phyloP scores from a whole-genome alignment of 1,140 invertebrate species.

The Wiebesia pumilae region DNA sequence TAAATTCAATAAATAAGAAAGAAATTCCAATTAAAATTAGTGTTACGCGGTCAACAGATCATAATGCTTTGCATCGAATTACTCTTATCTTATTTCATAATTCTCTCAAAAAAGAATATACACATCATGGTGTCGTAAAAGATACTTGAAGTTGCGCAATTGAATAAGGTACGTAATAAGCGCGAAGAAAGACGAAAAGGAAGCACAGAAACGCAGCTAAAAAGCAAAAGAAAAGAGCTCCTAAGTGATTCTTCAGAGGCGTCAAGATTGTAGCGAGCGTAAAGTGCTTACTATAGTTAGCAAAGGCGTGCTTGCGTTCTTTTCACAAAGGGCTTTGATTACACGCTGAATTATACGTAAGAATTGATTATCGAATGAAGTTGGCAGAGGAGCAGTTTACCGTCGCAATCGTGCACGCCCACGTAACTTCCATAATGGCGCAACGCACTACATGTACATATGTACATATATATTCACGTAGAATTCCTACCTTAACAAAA shows the following conservation, averaged over 20 bases:
- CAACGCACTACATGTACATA: constrained; percentile 54
- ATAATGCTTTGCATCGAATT: no score
- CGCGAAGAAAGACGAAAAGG: neutral
- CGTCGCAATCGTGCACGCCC: constrained; percentile 66
- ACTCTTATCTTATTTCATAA: no score
- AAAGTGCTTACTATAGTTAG: neutral
- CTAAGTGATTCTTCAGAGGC: neutral
- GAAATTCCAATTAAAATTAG: no score
- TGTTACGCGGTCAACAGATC: no score
- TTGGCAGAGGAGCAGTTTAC: constrained; percentile 71
- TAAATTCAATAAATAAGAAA: no score
- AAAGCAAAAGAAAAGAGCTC: neutral
- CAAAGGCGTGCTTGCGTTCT: neutral
- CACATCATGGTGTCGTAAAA: neutral
- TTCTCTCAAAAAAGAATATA: neutral
- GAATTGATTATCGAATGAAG: constrained; percentile 74
- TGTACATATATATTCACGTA: neutral
- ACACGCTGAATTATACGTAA: constrained; percentile 52
- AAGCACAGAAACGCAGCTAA: neutral
- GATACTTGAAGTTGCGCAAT: neutral
- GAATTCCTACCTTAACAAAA: neutral
- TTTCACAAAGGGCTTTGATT: constrained; percentile 42
- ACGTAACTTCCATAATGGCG: constrained; percentile 73
- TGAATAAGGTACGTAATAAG: neutral
- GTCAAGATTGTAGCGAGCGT: neutral